Evolutionary conservation across 2,113 vertebrate species (phyloP).

Genomic region (Beaufortia kweichowensis): DNA sequence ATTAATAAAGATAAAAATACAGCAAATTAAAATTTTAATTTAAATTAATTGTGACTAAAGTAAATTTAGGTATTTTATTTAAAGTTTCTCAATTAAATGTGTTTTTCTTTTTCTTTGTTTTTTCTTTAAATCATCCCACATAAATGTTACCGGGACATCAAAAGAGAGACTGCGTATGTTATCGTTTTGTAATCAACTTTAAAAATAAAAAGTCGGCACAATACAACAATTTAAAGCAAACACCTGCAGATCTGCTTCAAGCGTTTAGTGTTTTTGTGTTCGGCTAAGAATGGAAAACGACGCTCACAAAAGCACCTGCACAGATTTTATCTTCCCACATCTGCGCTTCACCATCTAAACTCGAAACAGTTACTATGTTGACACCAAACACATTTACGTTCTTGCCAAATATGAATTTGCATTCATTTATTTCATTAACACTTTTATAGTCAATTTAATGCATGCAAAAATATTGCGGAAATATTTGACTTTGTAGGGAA

Average conservation of each 20-base stretch:
- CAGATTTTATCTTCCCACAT: slow-evolving; percentile 21
- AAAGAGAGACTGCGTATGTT: neutral
- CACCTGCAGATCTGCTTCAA: neutral
- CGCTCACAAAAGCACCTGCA: slow-evolving; percentile 14
- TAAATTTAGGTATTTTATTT: too few relatives aligned
- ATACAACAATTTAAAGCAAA: neutral
- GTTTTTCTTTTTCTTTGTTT: too few relatives aligned
- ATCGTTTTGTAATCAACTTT: neutral
- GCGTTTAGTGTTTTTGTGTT: neutral
- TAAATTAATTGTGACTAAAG: too few relatives aligned
- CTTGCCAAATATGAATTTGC: too few relatives aligned
- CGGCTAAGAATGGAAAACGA: slow-evolving; percentile 12
- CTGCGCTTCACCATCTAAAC: neutral
- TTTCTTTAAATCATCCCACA: too few relatives aligned
- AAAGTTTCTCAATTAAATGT: too few relatives aligned
- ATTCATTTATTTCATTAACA: neutral
- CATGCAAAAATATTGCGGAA: too few relatives aligned
- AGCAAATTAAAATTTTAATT: too few relatives aligned
- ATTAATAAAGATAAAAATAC: too few relatives aligned
- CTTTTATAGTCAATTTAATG: neutral
- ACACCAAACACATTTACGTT: neutral
- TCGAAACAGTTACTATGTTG: neutral
- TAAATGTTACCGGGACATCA: too few relatives aligned
- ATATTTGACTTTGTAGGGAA: too few relatives aligned
- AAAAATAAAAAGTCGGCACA: neutral